Evolutionary conservation across 2,888 invertebrate genomes (phyloP), one percentile per base, ranked within the genome.

Genomic region (Lottia gigantea): DNA sequence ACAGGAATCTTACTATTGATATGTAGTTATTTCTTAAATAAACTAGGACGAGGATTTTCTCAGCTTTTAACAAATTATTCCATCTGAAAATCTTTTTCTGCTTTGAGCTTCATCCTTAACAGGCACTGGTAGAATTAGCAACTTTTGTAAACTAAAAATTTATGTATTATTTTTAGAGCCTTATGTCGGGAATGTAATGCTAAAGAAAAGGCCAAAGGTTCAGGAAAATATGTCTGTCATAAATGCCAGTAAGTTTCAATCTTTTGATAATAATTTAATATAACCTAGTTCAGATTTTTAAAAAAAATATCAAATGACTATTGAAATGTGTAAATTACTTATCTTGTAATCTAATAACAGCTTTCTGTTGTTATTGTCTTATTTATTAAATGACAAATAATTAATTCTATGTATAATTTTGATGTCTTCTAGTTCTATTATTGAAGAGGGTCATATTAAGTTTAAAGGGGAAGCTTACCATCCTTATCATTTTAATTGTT

Each of bases 401-500:
- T 25, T 26, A 16, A 31, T 62, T 16, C n/a, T 14, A 7, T 25
- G 26, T 62, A 26, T 45, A 55, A n/a, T 55, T 67, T 67, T 93
- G 95, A 75, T 97, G 78, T 95, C 90, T 11, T 40, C 40, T 40
- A 88, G 89, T 75, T 84, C 89, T 19, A 88, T 91, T 70, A 90
- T 91, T 73, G 90, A 90, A 62, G 89, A 89, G 64, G 89, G 90
- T 25, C 86, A 87, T 75, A 89, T 91, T 76, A 90, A 90, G 81
- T 90, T 85, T 85, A 88, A 89, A 73, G 97, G 97, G 64, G 99
- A 99, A 90, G 95, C 97, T 61, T 99, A 96, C 91, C 99, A 99
- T 90, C 96, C 98, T 0, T 99, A 99, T 90, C 99, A 99, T 90
- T 99, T 98, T 91, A 97, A 96, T 88, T 99, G 99, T 89, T 95